Conservation (phyloP, 1,140 invertebrate genomes). For the Cataglyphis hispanica region DNA sequence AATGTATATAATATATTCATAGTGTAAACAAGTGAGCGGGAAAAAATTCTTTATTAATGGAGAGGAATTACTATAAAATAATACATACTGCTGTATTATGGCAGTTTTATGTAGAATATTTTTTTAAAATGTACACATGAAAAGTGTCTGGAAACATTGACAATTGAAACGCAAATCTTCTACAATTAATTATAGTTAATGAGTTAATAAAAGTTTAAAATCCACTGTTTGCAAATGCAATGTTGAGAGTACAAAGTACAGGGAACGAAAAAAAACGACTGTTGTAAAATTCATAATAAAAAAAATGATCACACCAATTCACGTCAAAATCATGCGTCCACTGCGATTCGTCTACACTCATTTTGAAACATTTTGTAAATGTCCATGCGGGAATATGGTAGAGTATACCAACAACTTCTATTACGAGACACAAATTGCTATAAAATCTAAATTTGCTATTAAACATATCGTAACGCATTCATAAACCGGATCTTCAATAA, state of each 20-base stretch:
- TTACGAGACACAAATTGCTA: background rate
- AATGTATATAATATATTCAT: background rate
- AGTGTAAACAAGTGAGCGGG: background rate
- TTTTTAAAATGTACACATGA: background rate
- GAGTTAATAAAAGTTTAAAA: constrained; percentile 62
- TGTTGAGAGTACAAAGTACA: constrained; percentile 66
- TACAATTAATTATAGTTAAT: constrained; percentile 55
- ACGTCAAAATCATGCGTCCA: constrained; percentile 83
- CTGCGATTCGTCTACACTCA: constrained; percentile 78
- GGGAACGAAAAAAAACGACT: constrained; percentile 52
- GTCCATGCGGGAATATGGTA: constrained; percentile 76
- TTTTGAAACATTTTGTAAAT: constrained; percentile 75
- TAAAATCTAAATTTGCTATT: constrained; percentile 32
- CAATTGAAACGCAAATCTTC: constrained; percentile 23
- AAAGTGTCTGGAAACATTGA: constrained; percentile 34
- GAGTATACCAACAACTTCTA: constrained; percentile 74
- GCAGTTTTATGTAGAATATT: constrained; percentile 31
- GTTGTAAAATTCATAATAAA: constrained; percentile 69
- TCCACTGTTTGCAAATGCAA: constrained; percentile 71
- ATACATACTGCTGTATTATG: constrained; percentile 13
- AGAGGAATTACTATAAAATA: constrained; percentile 10
- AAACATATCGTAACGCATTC: constrained; percentile 24
- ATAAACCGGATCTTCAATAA: background rate
- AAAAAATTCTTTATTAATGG: constrained; percentile 22
- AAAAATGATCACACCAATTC: constrained; percentile 73